phyloP scores from a whole-genome alignment of 2,113 vertebrate species.

The Chaenogobius annularis region DNA sequence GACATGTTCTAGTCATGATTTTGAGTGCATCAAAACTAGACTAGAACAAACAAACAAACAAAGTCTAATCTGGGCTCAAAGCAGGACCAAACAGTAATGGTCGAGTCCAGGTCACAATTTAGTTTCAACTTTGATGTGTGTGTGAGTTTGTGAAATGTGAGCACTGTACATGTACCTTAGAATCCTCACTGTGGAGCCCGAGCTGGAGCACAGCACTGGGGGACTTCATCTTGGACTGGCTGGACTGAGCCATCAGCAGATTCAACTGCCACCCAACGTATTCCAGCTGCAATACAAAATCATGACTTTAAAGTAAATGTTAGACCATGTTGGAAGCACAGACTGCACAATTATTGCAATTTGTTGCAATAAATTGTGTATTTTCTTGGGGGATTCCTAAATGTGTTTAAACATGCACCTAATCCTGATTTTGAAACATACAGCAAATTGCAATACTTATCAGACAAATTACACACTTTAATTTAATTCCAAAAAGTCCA shows the following conservation, averaged over 20 bases:
- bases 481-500: too few relatives aligned
- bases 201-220: constrained; percentile 89
- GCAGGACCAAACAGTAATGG: neutral
- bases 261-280: constrained; percentile 92
- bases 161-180: constrained; percentile 76
- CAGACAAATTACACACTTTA: too few relatives aligned
- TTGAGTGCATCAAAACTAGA: neutral
- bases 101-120: too few relatives aligned
- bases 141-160: neutral
- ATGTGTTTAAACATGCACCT: too few relatives aligned
- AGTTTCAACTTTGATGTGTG: neutral
- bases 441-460: too few relatives aligned
- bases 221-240: constrained; percentile 85
- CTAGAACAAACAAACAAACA: neutral
- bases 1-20: neutral
- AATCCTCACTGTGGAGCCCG: constrained; percentile 84
- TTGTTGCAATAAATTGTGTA: too few relatives aligned
- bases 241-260: constrained; percentile 92
- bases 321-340: too few relatives aligned
- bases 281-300: constrained; percentile 83
- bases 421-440: too few relatives aligned
- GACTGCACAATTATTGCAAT: too few relatives aligned
- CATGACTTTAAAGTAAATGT: neutral
- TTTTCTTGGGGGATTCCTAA: too few relatives aligned
- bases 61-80: neutral